These are phyloP conservation scores for Oreochromis aureus DNA, from an alignment of 2,113 vertebrate genomes.

Conservation along the genomic window DNA sequence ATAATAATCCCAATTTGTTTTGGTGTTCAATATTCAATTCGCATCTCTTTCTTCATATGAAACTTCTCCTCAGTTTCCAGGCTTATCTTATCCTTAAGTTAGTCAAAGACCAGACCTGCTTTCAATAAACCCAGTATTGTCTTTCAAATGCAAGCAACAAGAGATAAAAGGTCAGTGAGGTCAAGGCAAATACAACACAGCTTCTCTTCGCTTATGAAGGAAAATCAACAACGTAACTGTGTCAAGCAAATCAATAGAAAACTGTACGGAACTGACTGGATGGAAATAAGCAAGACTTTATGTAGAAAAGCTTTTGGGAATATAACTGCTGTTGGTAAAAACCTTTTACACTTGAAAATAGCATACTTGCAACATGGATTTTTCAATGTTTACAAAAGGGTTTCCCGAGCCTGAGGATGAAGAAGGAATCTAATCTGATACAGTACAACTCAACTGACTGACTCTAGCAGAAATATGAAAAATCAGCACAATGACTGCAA, in stretches of 20 bases:
- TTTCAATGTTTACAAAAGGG: not conserved
- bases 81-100: not conserved
- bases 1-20: not conserved
- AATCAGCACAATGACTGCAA: not conserved
- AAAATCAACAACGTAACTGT: not conserved
- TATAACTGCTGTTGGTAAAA: constrained; percentile 24
- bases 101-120: not conserved
- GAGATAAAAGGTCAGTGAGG: constrained; percentile 2
- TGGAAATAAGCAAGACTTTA: not conserved
- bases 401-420: not conserved
- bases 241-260: not conserved
- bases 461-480: constrained; percentile 22
- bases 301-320: constrained; percentile 10
- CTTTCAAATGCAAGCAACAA: not conserved
- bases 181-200: constrained; percentile 24
- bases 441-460: not conserved
- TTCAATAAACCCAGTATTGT: not conserved
- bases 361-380: not conserved
- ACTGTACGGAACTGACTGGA: not conserved
- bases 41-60: not conserved
- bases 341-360: constrained; percentile 35
- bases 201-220: not conserved
- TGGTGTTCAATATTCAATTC: not conserved
- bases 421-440: not conserved
- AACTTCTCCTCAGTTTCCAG: not conserved